Conservation (phyloP, 1,140 invertebrate genomes). For the Polypedilum vanderplanki region DNA sequence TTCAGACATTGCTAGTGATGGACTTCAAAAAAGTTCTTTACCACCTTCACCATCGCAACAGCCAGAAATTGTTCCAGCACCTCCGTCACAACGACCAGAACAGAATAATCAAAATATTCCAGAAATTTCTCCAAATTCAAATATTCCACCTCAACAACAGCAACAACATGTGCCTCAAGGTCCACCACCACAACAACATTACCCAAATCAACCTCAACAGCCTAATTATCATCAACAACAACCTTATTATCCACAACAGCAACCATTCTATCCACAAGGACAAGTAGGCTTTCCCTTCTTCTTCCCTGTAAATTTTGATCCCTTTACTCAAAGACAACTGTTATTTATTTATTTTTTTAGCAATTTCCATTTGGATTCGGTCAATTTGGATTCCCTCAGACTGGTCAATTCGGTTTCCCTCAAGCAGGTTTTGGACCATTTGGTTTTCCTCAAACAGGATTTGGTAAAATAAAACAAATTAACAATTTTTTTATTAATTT, state of each 20-base stretch:
- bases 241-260: not conserved
- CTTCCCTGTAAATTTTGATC: not conserved
- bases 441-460: not conserved
- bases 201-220: not conserved
- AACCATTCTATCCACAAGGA: not conserved
- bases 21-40: too few species aligned
- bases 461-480: too few species aligned
- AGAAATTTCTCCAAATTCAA: too few species aligned
- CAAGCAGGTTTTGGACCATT: not conserved
- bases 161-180: not conserved
- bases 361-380: not conserved
- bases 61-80: not conserved
- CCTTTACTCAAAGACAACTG: not conserved
- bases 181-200: not conserved
- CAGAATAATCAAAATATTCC: too few species aligned
- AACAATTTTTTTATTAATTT: too few species aligned
- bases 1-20: too few species aligned
- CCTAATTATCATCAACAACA: not conserved
- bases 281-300: not conserved
- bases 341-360: not conserved
- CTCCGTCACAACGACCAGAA: too few species aligned
- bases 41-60: not conserved
- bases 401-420: conserved; percentile 3
- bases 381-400: not conserved
- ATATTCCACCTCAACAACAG: too few species aligned